These are phyloP conservation scores for Cetonia aurata DNA, from an alignment of 2,888 invertebrate species.

Conservation along the genomic window DNA sequence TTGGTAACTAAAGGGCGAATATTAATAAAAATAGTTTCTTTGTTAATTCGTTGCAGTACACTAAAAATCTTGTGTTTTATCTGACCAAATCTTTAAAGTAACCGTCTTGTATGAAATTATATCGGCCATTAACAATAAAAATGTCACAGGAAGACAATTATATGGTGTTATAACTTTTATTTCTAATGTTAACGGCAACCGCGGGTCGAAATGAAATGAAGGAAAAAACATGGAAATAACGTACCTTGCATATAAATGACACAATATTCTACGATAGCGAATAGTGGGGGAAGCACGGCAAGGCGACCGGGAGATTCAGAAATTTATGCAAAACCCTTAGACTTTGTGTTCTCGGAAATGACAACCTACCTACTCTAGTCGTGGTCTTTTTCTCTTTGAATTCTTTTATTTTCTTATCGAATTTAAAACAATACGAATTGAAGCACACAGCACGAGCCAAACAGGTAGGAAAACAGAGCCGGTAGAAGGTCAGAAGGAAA, in stretches of 20 bases:
- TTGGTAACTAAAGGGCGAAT: too few species aligned
- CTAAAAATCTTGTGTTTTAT: too few species aligned
- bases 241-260: slow-evolving; percentile 33
- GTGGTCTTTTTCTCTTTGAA: slow-evolving; percentile 16
- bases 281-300: neutral
- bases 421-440: slow-evolving; percentile 32
- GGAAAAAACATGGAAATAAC: slow-evolving; percentile 30
- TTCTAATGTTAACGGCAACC: slow-evolving; percentile 24
- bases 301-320: slow-evolving; percentile 9
- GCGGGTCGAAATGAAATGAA: slow-evolving; percentile 7
- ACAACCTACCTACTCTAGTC: slow-evolving; percentile 7
- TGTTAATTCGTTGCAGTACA: too few species aligned
- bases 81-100: too few species aligned
- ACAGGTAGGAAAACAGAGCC: slow-evolving; percentile 17
- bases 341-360: slow-evolving; percentile 27
- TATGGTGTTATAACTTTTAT: slow-evolving; percentile 26
- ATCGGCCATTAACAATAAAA: slow-evolving; percentile 6
- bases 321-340: slow-evolving; percentile 36
- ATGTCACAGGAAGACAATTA: slow-evolving; percentile 18
- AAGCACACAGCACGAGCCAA: slow-evolving; percentile 17
- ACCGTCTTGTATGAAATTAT: neutral
- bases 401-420: slow-evolving; percentile 21
- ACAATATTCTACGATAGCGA: slow-evolving; percentile 8
- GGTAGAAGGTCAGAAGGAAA: slow-evolving; percentile 19
- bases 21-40: too few species aligned